Percentiles rank a stretch among this genome's conserved stretches.
Evolutionary conservation across 1,140 invertebrate species (phyloP).

Genomic region (Aphaenogaster rudis): DNA sequence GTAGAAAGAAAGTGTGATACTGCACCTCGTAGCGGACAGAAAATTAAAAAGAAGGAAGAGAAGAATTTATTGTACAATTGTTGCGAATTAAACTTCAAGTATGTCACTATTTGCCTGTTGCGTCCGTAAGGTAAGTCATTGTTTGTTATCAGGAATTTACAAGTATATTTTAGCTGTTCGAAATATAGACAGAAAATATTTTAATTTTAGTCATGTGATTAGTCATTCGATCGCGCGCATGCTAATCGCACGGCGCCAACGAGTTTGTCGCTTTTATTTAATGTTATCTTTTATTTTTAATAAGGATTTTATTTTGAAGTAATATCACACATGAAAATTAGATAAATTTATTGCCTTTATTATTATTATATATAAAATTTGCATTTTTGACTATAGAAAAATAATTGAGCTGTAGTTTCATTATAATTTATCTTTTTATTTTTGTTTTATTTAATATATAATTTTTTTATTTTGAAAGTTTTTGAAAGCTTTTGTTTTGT

Average conservation of each 20-base stretch:
- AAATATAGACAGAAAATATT: not conserved
- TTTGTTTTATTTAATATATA: not conserved
- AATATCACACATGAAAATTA: constrained; percentile 15
- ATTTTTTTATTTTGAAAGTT: not conserved
- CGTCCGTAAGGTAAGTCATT: constrained; percentile 81
- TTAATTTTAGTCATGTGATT: not conserved
- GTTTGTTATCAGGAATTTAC: not conserved
- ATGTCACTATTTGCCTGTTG: constrained; percentile 84
- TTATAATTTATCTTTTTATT: not conserved
- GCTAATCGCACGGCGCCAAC: not conserved
- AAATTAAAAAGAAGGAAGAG: not conserved
- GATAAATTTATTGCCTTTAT: not conserved
- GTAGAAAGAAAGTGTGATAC: not conserved
- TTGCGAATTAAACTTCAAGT: not conserved
- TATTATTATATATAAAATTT: not conserved
- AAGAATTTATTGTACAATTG: not conserved
- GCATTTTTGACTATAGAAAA: not conserved
- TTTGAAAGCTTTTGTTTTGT: not conserved
- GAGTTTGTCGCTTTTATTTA: not conserved
- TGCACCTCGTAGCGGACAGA: not conserved
- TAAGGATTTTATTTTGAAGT: not conserved
- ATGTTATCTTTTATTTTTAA: not conserved
- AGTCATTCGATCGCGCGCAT: not conserved
- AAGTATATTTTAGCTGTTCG: not conserved
- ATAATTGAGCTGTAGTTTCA: not conserved